Evolutionary conservation across 2,797 vertebrate species (phyloP).

Genomic region (Galaxias olidus): DNA sequence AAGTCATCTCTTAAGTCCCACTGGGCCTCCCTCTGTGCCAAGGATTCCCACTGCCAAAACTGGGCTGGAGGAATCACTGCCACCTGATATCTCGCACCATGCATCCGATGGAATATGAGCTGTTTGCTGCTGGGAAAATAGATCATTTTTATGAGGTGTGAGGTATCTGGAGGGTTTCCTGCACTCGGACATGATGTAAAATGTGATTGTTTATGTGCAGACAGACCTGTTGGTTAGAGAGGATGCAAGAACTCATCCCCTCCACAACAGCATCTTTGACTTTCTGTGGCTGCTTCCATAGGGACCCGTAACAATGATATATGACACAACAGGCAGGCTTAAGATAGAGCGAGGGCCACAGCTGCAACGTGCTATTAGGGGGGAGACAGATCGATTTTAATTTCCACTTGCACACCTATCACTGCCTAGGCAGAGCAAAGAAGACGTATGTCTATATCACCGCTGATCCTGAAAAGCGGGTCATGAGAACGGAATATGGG

Average conservation of each 20-base stretch:
- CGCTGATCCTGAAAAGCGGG: conserved; percentile 14
- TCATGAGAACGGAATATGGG: conserved; percentile 7
- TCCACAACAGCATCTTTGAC: too few species aligned
- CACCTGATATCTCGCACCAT: too few species aligned
- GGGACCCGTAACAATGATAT: conserved; percentile 26
- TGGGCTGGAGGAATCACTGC: background rate
- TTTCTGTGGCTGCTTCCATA: background rate
- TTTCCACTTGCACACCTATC: conserved; percentile 36
- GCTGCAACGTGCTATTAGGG: conserved; percentile 17
- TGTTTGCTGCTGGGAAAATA: too few species aligned
- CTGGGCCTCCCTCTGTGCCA: conserved; percentile 57
- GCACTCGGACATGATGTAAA: too few species aligned
- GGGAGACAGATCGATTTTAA: conserved; percentile 47
- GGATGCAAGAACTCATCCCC: too few species aligned
- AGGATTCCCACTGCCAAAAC: conserved; percentile 48
- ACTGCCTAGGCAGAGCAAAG: conserved; percentile 23
- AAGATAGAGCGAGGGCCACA: conserved; percentile 24
- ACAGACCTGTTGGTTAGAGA: too few species aligned
- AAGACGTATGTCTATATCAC: conserved; percentile 29
- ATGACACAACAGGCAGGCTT: background rate
- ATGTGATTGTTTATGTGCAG: too few species aligned
- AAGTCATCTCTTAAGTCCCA: conserved; percentile 56
- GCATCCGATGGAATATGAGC: too few species aligned
- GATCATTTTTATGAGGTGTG: too few species aligned
- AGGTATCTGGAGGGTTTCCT: too few species aligned